Base-by-base conservation (phyloP, 2,888 invertebrate genomes). In the Leptopilina myrica region DNA sequence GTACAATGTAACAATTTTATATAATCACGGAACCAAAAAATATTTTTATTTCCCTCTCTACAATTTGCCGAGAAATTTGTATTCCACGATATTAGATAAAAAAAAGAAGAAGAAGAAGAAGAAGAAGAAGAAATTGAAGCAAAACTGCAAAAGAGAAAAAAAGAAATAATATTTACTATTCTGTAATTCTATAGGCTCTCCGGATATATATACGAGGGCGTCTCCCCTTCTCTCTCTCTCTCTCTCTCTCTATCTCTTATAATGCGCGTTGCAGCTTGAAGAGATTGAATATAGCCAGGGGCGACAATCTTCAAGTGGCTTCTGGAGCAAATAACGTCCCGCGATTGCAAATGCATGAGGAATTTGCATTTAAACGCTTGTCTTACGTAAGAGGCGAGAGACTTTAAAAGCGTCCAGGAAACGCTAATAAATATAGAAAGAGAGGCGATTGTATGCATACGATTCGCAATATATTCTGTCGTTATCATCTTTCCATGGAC, bases 291-390 rank as follows among this genome's bases (percentile, higher is more conserved):
- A 78, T 81, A 78, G 79, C 80, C 79, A 73, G 53, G 64, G 78
- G 80, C 81, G 81, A 79, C 80, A 79, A 77, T 81, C 83, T 76
- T 67, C 67, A 64, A 69, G 79, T 80, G 78, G 65, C 79, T 82
- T 79, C 76, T 79, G 81, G 78, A 80, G 80, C 78, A 79, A 80
- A 79, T 81, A 80, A 78, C 78, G 79, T 79, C 77, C 75, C 65
- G 65, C 64, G 64, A 49, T 75, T 49, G 69, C 80, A 59, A 78
- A 69, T 40, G 40, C 77, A 67, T n/a, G 26, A 59, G 80, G 81
- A 84, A 84, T 84, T 84, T 82, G 82, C 84, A 84, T 84, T 82
- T 76, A 79, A 81, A 78, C 80, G 78, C 79, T 76, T 59, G 64
- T 14, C 78, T 84, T 84, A 81, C 79, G 81, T 80, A 84, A 84